Conservation (phyloP, 2,888 invertebrate species). For the Aelia acuminata region DNA sequence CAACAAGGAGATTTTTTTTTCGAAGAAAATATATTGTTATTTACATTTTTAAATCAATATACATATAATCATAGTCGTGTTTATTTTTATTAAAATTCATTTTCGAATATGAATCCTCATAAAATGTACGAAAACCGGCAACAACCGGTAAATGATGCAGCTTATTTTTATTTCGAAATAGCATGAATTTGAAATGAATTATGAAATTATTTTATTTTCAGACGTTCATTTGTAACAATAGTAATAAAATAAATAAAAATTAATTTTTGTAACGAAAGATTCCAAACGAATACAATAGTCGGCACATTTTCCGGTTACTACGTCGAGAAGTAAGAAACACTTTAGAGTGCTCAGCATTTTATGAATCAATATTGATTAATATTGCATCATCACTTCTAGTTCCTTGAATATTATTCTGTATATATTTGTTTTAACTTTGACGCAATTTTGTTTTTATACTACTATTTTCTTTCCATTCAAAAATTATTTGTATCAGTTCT, state of each 20-base stretch:
- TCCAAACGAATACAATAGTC: background rate
- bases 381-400: background rate
- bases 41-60: no score
- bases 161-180: no score
- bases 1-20: no score
- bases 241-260: background rate
- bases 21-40: no score
- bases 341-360: constrained; percentile 25
- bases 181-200: no score
- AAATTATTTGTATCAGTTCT: background rate
- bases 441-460: background rate
- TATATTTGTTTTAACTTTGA: background rate
- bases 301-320: background rate
- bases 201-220: no score
- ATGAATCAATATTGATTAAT: constrained; percentile 30
- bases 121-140: no score
- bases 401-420: background rate
- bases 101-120: no score
- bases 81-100: no score
- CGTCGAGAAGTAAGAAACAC: background rate
- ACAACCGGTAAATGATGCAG: no score
- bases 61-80: no score
- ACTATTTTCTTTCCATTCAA: background rate
- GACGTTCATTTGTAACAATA: background rate
- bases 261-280: background rate